phyloP scores from a whole-genome alignment of 2,113 vertebrate species.

The Podarcis raffonei region DNA sequence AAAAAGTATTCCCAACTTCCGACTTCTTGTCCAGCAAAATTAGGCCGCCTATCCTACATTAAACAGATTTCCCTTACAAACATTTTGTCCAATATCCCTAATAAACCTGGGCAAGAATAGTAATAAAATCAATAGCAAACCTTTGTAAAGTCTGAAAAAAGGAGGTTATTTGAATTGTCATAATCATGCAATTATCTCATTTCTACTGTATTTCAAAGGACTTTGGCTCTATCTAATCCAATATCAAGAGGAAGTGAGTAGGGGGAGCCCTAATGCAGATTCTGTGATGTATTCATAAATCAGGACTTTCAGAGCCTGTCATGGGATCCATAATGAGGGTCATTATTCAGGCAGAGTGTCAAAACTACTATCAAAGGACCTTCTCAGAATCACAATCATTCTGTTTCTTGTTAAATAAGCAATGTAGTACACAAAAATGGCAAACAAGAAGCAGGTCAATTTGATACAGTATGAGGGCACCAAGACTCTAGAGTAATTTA shows the following conservation, averaged over 20 bases:
- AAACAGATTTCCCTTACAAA: constrained; percentile 72
- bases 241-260: constrained; percentile 73
- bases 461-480: constrained; percentile 95
- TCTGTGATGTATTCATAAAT: constrained; percentile 99
- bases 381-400: constrained; percentile 98
- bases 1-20: constrained; percentile 53
- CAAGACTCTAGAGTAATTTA: constrained; percentile 98
- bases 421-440: constrained; percentile 99
- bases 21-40: constrained; percentile 45
- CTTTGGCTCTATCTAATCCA: constrained; percentile 72
- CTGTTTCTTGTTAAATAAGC: constrained; percentile 99
- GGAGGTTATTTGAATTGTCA: constrained; percentile 74
- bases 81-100: constrained; percentile 70
- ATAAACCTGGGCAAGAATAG: constrained; percentile 68
- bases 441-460: constrained; percentile 99
- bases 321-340: constrained; percentile 99
- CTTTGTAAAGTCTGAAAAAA: constrained; percentile 72
- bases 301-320: constrained; percentile 99
- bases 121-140: constrained; percentile 71
- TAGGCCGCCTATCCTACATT: constrained; percentile 25
- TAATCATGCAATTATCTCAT: constrained; percentile 79
- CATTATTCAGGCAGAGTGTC: constrained; percentile 99
- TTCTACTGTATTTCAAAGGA: constrained; percentile 73
- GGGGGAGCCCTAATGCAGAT: constrained; percentile 81
- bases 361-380: constrained; percentile 99